A percentile compares a stretch with the other conserved stretches of the same genome.
Conservation (phyloP, 2,113 vertebrate species). For the Uropsilus gracilis region DNA sequence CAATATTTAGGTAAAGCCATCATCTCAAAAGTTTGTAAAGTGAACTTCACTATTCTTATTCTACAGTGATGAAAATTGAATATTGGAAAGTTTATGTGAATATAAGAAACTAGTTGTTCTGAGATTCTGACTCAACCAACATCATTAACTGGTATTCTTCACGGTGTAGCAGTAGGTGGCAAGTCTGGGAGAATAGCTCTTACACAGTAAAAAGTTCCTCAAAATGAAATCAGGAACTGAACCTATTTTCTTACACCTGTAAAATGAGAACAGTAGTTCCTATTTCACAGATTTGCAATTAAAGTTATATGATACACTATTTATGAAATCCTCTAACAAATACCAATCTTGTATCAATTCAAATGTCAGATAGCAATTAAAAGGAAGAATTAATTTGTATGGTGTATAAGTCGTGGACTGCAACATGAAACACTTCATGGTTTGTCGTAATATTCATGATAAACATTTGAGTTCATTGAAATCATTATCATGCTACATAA, state of each 20-base stretch:
- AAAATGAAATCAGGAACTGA: neutral
- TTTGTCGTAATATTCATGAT: neutral
- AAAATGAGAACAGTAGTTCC: neutral
- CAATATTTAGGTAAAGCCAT: neutral
- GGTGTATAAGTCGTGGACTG: neutral
- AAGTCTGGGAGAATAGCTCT: too few species aligned
- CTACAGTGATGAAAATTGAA: neutral
- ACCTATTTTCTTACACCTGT: neutral
- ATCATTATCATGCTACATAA: neutral
- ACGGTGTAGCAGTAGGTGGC: neutral
- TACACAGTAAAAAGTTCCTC: neutral
- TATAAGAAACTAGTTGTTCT: neutral
- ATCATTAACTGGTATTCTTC: neutral
- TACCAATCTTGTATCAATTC: neutral
- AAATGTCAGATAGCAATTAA: neutral
- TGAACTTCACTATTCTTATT: neutral
- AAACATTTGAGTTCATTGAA: neutral
- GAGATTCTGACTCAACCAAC: neutral
- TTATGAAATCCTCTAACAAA: neutral
- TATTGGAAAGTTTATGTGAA: neutral
- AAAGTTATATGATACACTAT: neutral
- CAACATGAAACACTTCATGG: neutral
- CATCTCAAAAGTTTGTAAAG: neutral
- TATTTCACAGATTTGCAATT: neutral
- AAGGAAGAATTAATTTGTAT: neutral